Evolutionary conservation across 2,888 invertebrate species (phyloP), one percentile per base, ranked within the genome.

Genomic region (Phymatocera aterrima): DNA sequence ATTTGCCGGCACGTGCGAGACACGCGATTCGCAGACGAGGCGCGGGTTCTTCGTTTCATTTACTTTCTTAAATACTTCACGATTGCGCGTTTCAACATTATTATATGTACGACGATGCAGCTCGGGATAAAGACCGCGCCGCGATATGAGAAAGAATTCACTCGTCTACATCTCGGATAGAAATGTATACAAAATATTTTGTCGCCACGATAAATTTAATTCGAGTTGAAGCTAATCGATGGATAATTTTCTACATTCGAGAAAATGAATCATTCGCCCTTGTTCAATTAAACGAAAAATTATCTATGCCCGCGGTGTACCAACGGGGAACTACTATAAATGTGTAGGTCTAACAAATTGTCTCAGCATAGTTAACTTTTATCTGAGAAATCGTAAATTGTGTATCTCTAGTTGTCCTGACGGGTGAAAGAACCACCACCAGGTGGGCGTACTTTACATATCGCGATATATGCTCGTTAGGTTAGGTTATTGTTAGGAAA

Each of bases 401-500:
- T 48, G 34, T 0, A 31, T 51, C 6, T 12, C 5, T 46, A 72
- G 51, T 72, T 18, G 21, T 72, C 51, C 18, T 15, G 51, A 48
- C 51, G 72, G 51, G 72, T 72, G 72, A 34, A 72, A 51, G 31
- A 72, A 48, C 31, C 51, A 31, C 51, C 51, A 51, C 51, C 72
- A 51, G 72, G 51, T 72, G 72, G 72, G 72, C 8, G 72, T 34
- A 34, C 61, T 34, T 40, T 28, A 31, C 60, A 74, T 37, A 61
- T 34, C 40, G 15, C n/a, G n/a, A n/a, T n/a, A 21, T 21, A 54
- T 31, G 75, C 51, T 79, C 61, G 64, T 75, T 60, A 79, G 64
- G 64, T 75, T 60, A 79, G 64, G 54, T 54, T 72, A 72, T 68
- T 46, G 46, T 75, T 57, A 80, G 75, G 77, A 72, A 79, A 77